Base-by-base conservation (phyloP, 2,888 invertebrate species). In the Drosophila emarginata region DNA sequence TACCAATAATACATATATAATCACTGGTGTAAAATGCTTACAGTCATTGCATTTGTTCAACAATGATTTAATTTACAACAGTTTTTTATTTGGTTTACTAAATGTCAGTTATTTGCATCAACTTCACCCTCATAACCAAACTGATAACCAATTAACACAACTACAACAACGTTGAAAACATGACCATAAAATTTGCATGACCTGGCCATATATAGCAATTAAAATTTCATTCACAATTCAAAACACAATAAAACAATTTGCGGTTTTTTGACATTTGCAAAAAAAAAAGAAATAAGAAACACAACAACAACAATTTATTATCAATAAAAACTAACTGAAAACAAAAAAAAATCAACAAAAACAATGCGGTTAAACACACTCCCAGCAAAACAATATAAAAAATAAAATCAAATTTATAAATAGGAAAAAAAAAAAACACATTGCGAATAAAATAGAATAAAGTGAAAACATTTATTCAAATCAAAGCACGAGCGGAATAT, bases 211-310 rank as follows among this genome's bases (percentile, higher is more conserved):
- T 79, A 82, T 67, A 79, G 72, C 83, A 82, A 86, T 82, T 82
- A 83, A 72, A 77, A 71, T 74, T 80, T 52, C 54, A 83, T 69
- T 53, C 60, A 51, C 75, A 67, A 61, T 57, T 45, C 60, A 70
- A 67, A 78, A 67, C 53, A 52, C 56, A 73, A 82, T 82, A 80
- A 85, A 82, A 82, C 83, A 75, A 77, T 80, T 85, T 82, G 86
- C 60, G 80, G 80, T 73, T 78, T 78, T 76, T 67, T 23, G 62
- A 68, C 67, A 73, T 59, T 68, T 54, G 63, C 61, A 54, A 62
- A 64, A 73, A 74, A 68, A 63, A 67, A 66, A 64, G 51, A 52
- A 67, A 15, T 74, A 67, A 40, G 3, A 37, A 37, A 37, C 37
- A 32, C 37, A 37, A 37, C 37, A 37, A 37, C 37, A 37, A 37